Conservation (phyloP, 2,797 vertebrate genomes). For the Sebastes baramenuke region DNA sequence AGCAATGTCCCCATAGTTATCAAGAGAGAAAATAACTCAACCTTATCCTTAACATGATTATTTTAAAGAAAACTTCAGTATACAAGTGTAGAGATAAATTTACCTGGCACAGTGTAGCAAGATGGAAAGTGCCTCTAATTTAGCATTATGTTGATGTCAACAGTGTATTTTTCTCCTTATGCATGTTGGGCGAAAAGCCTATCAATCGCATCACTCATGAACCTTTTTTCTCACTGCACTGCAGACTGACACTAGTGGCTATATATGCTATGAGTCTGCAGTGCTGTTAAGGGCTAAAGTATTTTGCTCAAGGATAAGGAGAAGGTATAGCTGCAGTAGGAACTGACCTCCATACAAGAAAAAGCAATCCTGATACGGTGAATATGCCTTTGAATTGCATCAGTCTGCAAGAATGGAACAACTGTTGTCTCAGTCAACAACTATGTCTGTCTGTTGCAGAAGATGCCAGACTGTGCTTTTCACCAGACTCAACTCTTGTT, state of each 20-base stretch:
- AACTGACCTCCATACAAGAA: background rate
- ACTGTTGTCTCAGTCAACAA: background rate
- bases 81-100: background rate
- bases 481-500: background rate
- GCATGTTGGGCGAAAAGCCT: background rate
- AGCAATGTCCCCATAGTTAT: background rate
- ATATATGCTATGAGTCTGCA: background rate
- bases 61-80: background rate
- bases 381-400: background rate
- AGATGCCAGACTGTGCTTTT: background rate
- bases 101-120: background rate
- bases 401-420: background rate
- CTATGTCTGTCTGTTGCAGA: background rate
- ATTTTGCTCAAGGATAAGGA: background rate
- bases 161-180: background rate
- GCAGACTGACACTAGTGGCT: background rate
- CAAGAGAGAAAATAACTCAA: background rate
- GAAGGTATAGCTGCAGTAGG: background rate
- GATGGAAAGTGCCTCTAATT: background rate
- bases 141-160: background rate
- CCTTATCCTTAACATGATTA: background rate
- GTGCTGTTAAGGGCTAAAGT: background rate
- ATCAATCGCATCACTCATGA: background rate
- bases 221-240: background rate
- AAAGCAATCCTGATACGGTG: background rate